Evolutionary conservation across 2,797 vertebrate species (phyloP).

Genomic region (Falco berigora): DNA sequence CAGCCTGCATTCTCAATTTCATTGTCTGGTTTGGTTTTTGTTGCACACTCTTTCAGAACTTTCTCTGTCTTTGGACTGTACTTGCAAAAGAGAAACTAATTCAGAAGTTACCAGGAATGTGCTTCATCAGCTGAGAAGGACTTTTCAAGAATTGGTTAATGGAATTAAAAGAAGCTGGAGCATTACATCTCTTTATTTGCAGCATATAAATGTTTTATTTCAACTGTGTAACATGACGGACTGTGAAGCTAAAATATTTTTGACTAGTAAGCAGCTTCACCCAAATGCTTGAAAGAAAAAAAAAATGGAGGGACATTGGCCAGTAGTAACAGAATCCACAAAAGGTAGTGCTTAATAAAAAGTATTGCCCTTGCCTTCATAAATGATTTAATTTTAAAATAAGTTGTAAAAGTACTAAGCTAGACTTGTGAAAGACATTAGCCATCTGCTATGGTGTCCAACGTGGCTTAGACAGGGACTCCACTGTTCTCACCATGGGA

Average conservation of each 20-base stretch:
- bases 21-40: not conserved
- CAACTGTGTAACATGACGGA: not conserved
- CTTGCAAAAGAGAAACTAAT: not conserved
- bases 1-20: not conserved
- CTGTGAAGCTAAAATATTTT: not conserved
- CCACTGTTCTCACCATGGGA: not conserved
- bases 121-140: not conserved
- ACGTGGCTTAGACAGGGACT: not conserved
- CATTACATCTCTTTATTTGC: not conserved
- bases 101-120: not conserved
- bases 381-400: not conserved
- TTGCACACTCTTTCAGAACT: not conserved
- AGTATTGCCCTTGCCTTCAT: not conserved
- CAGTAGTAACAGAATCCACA: not conserved
- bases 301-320: not conserved
- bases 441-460: not conserved
- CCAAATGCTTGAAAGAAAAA: not conserved
- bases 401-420: not conserved
- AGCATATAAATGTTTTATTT: not conserved
- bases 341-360: not conserved
- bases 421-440: not conserved
- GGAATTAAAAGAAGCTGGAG: not conserved
- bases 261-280: not conserved
- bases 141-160: not conserved
- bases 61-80: not conserved